Base-by-base conservation (phyloP, 2,888 invertebrate species). In the Latrodectus hesperus region DNA sequence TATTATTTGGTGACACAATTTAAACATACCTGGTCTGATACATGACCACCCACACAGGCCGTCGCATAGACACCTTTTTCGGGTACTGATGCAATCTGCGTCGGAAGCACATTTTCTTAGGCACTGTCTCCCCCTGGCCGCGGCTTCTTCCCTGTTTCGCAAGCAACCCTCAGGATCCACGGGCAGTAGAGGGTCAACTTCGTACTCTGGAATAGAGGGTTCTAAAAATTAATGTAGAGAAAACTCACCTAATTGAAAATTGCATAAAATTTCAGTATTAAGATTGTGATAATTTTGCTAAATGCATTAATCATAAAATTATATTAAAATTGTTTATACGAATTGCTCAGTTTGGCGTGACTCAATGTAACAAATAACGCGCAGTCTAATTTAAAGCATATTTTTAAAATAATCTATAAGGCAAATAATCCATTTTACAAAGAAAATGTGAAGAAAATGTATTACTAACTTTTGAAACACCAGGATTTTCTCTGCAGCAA, bases 41-140 rank as follows among this genome's bases (percentile, higher is more conserved):
- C 99, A 99, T 77, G 98, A 98, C 95, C 97, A 96, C 85, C 99
- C 99, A 91, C 99, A 99, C 0, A 92, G 92, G 75, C 98, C 99
- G 92, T 99, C 99, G 92, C 99, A 99, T 89, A 98, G 94, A 92
- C 99, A 99, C 92, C 97, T 96, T 93, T 98, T 98, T 93, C 97
- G 96, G 93, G 97, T 96, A 92, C 98, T 98, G 93, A 98, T 97
- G 93, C 99, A 99, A 92, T 99, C 98, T 92, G 96, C 96, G 91
- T 99, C 98, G 0, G 96, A 96, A 0, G 96, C 96, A 92, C 99
- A 99, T 92, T 97, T 97, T 89, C 98, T 94, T 88, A 98, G 94
- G 92, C 98, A 98, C 92, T 96, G 96, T 91, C 97, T 96, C 38
- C 91, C 90, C 22, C 89, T 77, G 2, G 90, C 89, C 0, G 88